These are phyloP conservation scores for Danaus melanippus DNA, from an alignment of 1,140 invertebrate species.

Conservation along the genomic window DNA sequence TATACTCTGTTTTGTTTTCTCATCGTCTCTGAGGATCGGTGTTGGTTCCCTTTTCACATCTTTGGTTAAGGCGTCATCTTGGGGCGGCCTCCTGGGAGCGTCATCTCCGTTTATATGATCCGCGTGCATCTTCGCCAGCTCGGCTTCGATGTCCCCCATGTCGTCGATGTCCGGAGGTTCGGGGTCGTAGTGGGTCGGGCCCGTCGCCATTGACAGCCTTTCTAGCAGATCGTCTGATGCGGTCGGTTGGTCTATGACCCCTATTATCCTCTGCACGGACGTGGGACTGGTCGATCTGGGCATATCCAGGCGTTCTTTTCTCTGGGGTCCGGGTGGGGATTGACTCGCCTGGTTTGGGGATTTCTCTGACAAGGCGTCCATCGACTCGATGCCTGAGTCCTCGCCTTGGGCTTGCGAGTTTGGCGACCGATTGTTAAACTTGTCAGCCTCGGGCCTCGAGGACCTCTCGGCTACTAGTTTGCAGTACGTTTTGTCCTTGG, in stretches of 20 bases:
- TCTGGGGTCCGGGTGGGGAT: slow-evolving; percentile 69
- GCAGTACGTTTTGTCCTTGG: slow-evolving; percentile 72
- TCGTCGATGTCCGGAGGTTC: slow-evolving; percentile 68
- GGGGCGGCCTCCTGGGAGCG: slow-evolving; percentile 31
- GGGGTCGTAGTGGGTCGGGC: slow-evolving; percentile 43
- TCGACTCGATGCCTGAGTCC: slow-evolving; percentile 93
- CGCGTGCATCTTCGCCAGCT: slow-evolving; percentile 78
- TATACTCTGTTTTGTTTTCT: slow-evolving; percentile 22
- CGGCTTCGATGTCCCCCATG: slow-evolving; percentile 77
- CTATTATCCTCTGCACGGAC: slow-evolving; percentile 58
- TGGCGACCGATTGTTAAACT: slow-evolving; percentile 66
- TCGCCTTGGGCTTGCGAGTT: slow-evolving; percentile 79
- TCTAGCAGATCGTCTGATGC: slow-evolving; percentile 49
- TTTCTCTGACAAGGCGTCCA: slow-evolving; percentile 93
- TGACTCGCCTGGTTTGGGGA: slow-evolving; percentile 87
- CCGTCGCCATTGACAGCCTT: slow-evolving; percentile 34
- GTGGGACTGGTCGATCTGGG: slow-evolving; percentile 50
- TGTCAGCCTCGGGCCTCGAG: slow-evolving; percentile 46
- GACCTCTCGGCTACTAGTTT: slow-evolving; percentile 66
- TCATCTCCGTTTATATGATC: slow-evolving; percentile 64
- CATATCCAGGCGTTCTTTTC: slow-evolving; percentile 62
- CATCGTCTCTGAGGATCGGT: slow-evolving; percentile 42
- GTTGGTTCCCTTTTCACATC: slow-evolving; percentile 38
- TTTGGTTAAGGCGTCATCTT: slow-evolving; percentile 28
- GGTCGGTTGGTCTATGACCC: slow-evolving; percentile 44